These are phyloP conservation scores for Trichonephila clavipes DNA, from an alignment of 1,140 invertebrate genomes.

Conservation along the genomic window DNA sequence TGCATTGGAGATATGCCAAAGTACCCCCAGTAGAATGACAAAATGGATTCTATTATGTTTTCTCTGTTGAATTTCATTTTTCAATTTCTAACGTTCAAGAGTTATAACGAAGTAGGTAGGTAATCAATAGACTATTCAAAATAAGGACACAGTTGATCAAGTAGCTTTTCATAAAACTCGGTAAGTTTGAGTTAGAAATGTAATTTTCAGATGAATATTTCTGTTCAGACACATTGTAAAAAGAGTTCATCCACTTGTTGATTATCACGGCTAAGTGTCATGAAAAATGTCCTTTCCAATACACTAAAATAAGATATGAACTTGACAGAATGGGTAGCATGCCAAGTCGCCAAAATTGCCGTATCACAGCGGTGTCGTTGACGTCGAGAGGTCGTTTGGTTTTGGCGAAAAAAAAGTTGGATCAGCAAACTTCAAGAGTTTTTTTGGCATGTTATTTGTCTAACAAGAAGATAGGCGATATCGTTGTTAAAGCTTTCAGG, in stretches of 20 bases:
- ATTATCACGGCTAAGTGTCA: not conserved
- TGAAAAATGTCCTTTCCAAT: not conserved
- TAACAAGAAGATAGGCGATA: not conserved
- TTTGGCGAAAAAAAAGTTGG: constrained; percentile 10
- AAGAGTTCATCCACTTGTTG: constrained; percentile 4
- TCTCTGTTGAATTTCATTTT: too few species aligned
- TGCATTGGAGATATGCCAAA: too few species aligned
- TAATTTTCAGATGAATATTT: too few species aligned
- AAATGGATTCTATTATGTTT: too few species aligned
- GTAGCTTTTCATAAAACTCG: too few species aligned
- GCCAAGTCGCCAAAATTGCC: constrained; percentile 23
- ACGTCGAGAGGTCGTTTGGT: not conserved
- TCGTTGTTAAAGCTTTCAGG: not conserved
- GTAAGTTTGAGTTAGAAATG: too few species aligned
- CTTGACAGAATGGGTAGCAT: constrained; percentile 6
- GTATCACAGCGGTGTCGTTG: not conserved
- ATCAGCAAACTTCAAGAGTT: not conserved
- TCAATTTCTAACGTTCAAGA: too few species aligned
- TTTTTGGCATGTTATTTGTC: not conserved
- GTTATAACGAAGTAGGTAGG: too few species aligned
- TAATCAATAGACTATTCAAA: too few species aligned
- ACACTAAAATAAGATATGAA: not conserved
- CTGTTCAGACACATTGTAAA: not conserved
- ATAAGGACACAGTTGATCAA: too few species aligned
- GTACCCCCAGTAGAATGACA: too few species aligned